Percentiles rank a stretch among this genome's conserved stretches.
Conservation (phyloP, 1,140 invertebrate genomes). For the Drosophila pandora region DNA sequence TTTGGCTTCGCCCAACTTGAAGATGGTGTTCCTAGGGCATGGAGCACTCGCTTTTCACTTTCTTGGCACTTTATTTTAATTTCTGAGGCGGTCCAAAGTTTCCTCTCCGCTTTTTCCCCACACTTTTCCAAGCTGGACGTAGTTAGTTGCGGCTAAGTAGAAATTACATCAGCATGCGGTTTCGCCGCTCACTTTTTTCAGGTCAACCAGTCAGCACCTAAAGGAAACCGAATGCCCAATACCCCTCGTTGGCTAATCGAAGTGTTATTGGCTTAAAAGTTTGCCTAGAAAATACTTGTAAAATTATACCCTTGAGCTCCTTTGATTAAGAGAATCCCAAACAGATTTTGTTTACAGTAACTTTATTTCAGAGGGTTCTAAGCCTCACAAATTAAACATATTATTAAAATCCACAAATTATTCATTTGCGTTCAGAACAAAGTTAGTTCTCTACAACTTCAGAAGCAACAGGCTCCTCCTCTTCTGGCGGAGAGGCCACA, state of each 20-base stretch:
- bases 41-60: slow-evolving; percentile 70
- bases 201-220: slow-evolving; percentile 18
- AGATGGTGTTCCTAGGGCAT: slow-evolving; percentile 40
- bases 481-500: neutral
- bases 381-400: too few relatives aligned
- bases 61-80: slow-evolving; percentile 81
- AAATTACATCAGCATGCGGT: slow-evolving; percentile 71
- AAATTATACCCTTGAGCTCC: too few relatives aligned
- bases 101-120: slow-evolving; percentile 27
- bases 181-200: slow-evolving; percentile 40
- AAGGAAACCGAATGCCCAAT: neutral
- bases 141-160: slow-evolving; percentile 69
- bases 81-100: slow-evolving; percentile 66
- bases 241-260: neutral
- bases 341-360: too few relatives aligned
- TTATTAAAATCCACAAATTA: too few relatives aligned
- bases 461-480: too few relatives aligned
- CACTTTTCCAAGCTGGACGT: slow-evolving; percentile 41
- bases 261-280: too few relatives aligned
- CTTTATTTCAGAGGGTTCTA: too few relatives aligned
- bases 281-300: too few relatives aligned
- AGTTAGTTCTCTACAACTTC: too few relatives aligned
- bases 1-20: slow-evolving; percentile 54
- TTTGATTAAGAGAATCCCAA: too few relatives aligned
- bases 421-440: too few relatives aligned